Evolutionary conservation across 2,888 invertebrate genomes (phyloP), one percentile per base, ranked within the genome.

Genomic region (Crioceris asparagi): DNA sequence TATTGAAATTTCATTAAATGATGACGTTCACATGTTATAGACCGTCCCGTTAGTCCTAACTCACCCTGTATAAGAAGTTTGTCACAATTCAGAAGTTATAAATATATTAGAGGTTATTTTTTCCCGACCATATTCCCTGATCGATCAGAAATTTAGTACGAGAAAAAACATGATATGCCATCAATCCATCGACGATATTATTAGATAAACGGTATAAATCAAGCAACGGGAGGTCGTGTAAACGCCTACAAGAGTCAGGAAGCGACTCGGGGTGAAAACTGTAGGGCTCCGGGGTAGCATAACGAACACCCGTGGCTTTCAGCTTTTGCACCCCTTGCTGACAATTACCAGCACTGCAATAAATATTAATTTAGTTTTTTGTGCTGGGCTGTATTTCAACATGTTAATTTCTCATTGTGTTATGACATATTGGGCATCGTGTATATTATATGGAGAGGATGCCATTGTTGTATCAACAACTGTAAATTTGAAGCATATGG

Each of bases 311-410:
- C 43, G 49, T 38, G 29, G 43, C 23, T 40, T 35, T 35, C 38
- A 40, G 29, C 33, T 25, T 19, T 30, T 33, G n/a, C 17, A 12
- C 29, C 25, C 40, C 17, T 15, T 31, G 12, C 18, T 26, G 45
- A 49, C 49, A 52, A 52, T 52, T 50, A 50, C 49, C 53, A 44
- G 35, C 43, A 40, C 41, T 31, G 45, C 48, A 44, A 56, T 59
- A 59, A 59, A 59, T 59, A 56, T 56, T 56, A 58, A 59, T 59
- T 57, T 53, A 39, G 44, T 54, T 57, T 57, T 57, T 58, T 55
- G 53, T 51, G n/a, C n/a, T 48, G 48, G 45, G 41, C 47, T 49
- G 41, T 49, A 50, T 55, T 55, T 51, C 52, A 50, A 56, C 53
- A 54, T 53, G 58, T 59, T 59, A 59, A 59, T 56, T 56, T 48